A percentile compares a stretch with the other conserved stretches of the same genome.
Conservation (phyloP, 2,113 vertebrate genomes). For the Oryzias woworae region DNA sequence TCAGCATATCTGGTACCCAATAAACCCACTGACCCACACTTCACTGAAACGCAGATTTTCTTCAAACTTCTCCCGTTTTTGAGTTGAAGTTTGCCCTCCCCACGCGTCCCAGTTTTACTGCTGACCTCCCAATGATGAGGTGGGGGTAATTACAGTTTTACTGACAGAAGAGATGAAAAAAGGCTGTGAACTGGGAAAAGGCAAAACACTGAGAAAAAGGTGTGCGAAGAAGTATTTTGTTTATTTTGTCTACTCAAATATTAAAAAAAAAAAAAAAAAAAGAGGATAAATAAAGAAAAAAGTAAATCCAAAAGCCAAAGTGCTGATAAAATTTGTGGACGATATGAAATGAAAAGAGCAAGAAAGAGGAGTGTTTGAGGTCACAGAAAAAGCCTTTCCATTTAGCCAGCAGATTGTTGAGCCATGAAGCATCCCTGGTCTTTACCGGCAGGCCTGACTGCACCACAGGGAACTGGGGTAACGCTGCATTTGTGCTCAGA, state of each 20-base stretch:
- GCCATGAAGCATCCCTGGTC: slow-evolving; percentile 79
- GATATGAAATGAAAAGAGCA: slow-evolving; percentile 11
- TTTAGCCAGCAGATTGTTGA: slow-evolving; percentile 81
- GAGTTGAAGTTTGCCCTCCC: slow-evolving; percentile 41
- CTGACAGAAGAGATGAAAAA: slow-evolving; percentile 1
- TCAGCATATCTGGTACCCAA: slow-evolving; percentile 54
- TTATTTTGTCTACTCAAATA: background rate
- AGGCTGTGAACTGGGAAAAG: background rate
- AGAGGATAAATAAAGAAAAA: background rate
- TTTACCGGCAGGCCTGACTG: slow-evolving; percentile 77
- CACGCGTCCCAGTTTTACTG: slow-evolving; percentile 51
- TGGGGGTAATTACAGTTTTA: slow-evolving; percentile 36
- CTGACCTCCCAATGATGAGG: slow-evolving; percentile 30
- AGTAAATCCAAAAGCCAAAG: slow-evolving; percentile 4
- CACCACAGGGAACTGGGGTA: slow-evolving; percentile 78
- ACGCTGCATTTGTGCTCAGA: slow-evolving; percentile 76
- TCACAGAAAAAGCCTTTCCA: slow-evolving; percentile 77
- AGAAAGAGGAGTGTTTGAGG: slow-evolving; percentile 68
- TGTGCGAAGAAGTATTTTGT: no score
- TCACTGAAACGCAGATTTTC: slow-evolving; percentile 47
- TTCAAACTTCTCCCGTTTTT: slow-evolving; percentile 52
- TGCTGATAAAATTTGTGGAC: slow-evolving; percentile 10
- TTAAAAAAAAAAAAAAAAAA: background rate
- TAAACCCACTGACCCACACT: slow-evolving; percentile 63
- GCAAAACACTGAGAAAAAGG: background rate